Conservation (phyloP, 2,797 vertebrate genomes). For the Loriculus beryllinus region DNA sequence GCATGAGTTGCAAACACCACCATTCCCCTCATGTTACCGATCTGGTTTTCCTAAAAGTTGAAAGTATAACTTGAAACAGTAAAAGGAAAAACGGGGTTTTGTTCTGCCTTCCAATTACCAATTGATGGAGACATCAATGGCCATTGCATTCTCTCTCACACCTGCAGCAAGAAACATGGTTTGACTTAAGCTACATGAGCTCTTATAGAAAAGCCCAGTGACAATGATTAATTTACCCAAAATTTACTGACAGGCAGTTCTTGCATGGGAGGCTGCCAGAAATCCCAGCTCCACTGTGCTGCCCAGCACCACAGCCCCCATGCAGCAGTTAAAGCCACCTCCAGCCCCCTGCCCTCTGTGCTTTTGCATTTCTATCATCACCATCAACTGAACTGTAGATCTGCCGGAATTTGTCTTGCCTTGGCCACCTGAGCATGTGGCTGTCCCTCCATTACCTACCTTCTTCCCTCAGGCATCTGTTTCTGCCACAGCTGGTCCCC, state of each 20-base stretch:
- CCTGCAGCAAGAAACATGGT: not conserved
- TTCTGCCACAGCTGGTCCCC: no score
- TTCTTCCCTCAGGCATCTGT: not conserved
- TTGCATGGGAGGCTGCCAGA: not conserved
- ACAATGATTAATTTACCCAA: not conserved
- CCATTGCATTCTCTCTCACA: not conserved
- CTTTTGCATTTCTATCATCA: not conserved
- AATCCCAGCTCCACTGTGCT: not conserved
- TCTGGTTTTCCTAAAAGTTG: not conserved
- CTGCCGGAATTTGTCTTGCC: not conserved
- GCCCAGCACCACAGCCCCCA: not conserved
- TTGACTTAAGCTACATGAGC: not conserved
- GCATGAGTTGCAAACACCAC: not conserved
- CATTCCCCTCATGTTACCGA: not conserved
- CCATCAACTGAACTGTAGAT: not conserved
- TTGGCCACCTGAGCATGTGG: not conserved
- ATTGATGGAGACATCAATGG: not conserved
- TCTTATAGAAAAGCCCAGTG: not conserved
- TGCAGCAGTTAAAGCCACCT: not conserved
- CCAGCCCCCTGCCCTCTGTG: fast-evolving
- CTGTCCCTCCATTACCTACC: not conserved
- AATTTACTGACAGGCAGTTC: not conserved
- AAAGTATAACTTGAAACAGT: not conserved
- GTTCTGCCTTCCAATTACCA: not conserved
- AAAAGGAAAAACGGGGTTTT: not conserved